phyloP scores from a whole-genome alignment of 2,113 vertebrate species.

The Galemys pyrenaicus region DNA sequence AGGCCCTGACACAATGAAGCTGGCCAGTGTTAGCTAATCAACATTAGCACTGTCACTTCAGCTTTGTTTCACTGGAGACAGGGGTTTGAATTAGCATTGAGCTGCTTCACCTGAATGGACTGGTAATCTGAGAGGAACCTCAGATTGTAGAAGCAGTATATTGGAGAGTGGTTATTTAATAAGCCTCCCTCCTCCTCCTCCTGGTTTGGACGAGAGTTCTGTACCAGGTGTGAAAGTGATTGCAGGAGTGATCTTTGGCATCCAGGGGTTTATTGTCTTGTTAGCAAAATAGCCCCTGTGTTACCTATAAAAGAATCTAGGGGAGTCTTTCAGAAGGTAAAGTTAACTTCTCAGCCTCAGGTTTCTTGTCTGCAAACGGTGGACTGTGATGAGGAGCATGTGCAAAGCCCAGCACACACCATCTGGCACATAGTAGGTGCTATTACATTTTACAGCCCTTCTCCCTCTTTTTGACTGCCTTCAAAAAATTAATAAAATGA shows the following conservation, averaged over 20 bases:
- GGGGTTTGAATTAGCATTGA: background rate
- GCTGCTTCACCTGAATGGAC: background rate
- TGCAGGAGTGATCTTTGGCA: background rate
- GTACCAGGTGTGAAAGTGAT: background rate
- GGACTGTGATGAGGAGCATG: background rate
- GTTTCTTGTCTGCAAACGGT: background rate
- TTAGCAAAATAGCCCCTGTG: background rate
- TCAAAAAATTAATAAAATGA: constrained; percentile 1
- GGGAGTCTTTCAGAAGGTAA: background rate
- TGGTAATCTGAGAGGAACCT: background rate
- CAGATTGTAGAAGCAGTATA: background rate
- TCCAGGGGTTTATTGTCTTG: background rate
- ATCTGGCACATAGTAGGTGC: background rate
- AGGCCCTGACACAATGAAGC: background rate
- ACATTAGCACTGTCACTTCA: background rate
- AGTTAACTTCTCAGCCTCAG: background rate
- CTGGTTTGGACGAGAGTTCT: background rate
- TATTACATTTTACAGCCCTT: background rate
- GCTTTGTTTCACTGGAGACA: background rate
- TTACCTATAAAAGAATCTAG: background rate
- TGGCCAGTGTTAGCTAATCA: background rate
- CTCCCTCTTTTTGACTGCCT: background rate
- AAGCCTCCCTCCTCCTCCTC: background rate
- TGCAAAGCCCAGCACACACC: background rate
- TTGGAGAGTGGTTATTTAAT: background rate